Base-by-base conservation (phyloP, 2,797 vertebrate species). In the Telmatherina bonti region DNA sequence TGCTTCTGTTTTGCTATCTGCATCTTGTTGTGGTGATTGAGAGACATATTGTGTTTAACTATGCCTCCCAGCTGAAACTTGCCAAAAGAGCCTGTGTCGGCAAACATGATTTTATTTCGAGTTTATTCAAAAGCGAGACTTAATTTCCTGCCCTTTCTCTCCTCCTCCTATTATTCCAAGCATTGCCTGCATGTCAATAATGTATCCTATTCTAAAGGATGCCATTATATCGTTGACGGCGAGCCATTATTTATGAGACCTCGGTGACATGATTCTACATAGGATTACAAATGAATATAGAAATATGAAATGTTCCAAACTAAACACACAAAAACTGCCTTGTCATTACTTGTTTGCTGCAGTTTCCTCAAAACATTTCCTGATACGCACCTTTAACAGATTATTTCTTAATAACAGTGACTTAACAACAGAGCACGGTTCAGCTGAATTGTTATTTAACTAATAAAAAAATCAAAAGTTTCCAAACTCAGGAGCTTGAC, bases 11-110 rank as follows among this genome's bases (percentile, higher is more conserved):
- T 70, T 3, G 16, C 0, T 1, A 64, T 33, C 74, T 59, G 20
- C 24, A 62, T 70, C 51, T 30, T 74, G 22, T 64, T 2, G 2
- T 53, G 49, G 66, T 73, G 53, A 67, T 51, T 53, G 58, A 61
- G 35, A 9, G 1, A 54, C 51, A 8, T 18, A 56, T 27, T 2
- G 20, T 15, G 2, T 4, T 70, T 30, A 33, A 36, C 3, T 4
- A 47, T 55, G 33, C 27, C 15, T 49, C 33, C 5, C 8, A 65
- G 33, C 3, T 1, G 45, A 65, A 54, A 69, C 2, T 10, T 49
- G 45, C 12, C 12, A 51, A 31, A 67, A 51, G 26, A 43, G 59
- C 33, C 47, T 70, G 43, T 29, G 22, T 26, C 10, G 1, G 7
- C 27, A 47, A 26, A 1, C 41, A 31, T 38, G 7, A 2, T 18